A percentile compares a stretch with the other conserved stretches of the same genome.
Evolutionary conservation across 2,797 vertebrate species (phyloP).

Genomic region (Xyrichtys novacula): DNA sequence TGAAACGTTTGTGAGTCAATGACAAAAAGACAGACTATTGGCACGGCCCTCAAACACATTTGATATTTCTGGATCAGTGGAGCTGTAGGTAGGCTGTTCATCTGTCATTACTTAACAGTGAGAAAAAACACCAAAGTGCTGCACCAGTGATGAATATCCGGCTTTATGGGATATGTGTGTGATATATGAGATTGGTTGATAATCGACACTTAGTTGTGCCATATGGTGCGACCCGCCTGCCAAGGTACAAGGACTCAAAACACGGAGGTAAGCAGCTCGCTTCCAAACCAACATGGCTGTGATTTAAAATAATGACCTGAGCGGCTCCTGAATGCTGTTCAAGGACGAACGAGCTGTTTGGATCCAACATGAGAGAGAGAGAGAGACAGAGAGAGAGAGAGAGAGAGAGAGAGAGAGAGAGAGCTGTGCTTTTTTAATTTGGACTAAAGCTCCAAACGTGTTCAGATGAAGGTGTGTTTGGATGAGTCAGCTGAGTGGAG

Average conservation of each 20-base stretch:
- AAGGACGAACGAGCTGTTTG: slow-evolving; percentile 55
- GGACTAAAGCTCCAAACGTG: slow-evolving; percentile 8
- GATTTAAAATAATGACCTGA: slow-evolving; percentile 64
- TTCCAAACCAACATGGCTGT: slow-evolving; percentile 54
- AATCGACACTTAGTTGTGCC: slow-evolving; percentile 84
- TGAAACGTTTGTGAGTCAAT: slow-evolving; percentile 72
- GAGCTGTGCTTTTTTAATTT: neutral
- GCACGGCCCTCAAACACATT: slow-evolving; percentile 68
- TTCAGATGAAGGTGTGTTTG: slow-evolving; percentile 8
- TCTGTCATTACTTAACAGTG: slow-evolving; percentile 76
- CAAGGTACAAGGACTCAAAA: slow-evolving; percentile 83
- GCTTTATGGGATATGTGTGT: slow-evolving; percentile 78
- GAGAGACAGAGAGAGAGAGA: neutral
- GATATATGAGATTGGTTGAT: slow-evolving; percentile 84
- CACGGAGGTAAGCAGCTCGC: slow-evolving; percentile 67
- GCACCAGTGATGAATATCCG: slow-evolving; percentile 81
- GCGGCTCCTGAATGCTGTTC: slow-evolving; percentile 50
- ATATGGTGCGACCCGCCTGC: slow-evolving; percentile 83
- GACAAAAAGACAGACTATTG: slow-evolving; percentile 80
- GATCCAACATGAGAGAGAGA: slow-evolving; percentile 35
- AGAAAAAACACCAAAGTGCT: slow-evolving; percentile 52
- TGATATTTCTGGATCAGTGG: slow-evolving; percentile 78
- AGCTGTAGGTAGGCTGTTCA: slow-evolving; percentile 78
- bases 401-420: too few species aligned
- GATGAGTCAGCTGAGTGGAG: too few species aligned